phyloP scores from a whole-genome alignment of 2,888 invertebrate genomes.

The Cerastoderma edule region DNA sequence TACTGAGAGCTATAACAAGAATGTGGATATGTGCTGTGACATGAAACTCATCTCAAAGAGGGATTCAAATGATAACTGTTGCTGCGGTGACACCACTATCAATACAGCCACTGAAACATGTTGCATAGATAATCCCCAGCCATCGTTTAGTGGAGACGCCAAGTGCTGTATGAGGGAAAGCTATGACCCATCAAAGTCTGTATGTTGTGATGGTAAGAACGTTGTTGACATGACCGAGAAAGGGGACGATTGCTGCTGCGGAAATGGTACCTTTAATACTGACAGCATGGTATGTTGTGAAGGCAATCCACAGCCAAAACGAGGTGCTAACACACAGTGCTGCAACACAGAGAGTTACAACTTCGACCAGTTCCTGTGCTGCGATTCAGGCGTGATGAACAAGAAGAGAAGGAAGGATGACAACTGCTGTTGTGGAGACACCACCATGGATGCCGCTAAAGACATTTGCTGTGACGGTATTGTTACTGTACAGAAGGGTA shows the following conservation, averaged over 20 bases:
- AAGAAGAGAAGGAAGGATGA: slow-evolving; percentile 31
- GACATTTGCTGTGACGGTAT: slow-evolving; percentile 40
- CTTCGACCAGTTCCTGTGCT: slow-evolving; percentile 30
- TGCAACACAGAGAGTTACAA: slow-evolving; percentile 34
- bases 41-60: slow-evolving; percentile 18
- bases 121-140: slow-evolving; percentile 36
- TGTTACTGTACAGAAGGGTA: slow-evolving; percentile 4
- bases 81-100: slow-evolving; percentile 40
- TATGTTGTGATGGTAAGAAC: slow-evolving; percentile 35
- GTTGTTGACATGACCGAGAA: slow-evolving; percentile 25
- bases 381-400: slow-evolving; percentile 22
- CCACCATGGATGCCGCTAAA: slow-evolving; percentile 19
- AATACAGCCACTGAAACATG: slow-evolving; percentile 36
- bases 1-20: slow-evolving; percentile 24
- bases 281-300: slow-evolving; percentile 45
- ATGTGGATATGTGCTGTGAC: slow-evolving; percentile 39
- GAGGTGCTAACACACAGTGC: slow-evolving; percentile 39
- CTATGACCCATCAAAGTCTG: slow-evolving; percentile 26
- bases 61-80: slow-evolving; percentile 40
- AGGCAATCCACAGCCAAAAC: slow-evolving; percentile 28
- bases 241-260: slow-evolving; percentile 45
- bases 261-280: slow-evolving; percentile 41
- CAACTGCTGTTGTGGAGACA: slow-evolving; percentile 46
- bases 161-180: slow-evolving; percentile 39
- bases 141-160: slow-evolving; percentile 16